A percentile compares a stretch with the other conserved stretches of the same genome.
These are phyloP conservation scores for Agrochola lota DNA, from an alignment of 2,888 invertebrate genomes.

Conservation along the genomic window DNA sequence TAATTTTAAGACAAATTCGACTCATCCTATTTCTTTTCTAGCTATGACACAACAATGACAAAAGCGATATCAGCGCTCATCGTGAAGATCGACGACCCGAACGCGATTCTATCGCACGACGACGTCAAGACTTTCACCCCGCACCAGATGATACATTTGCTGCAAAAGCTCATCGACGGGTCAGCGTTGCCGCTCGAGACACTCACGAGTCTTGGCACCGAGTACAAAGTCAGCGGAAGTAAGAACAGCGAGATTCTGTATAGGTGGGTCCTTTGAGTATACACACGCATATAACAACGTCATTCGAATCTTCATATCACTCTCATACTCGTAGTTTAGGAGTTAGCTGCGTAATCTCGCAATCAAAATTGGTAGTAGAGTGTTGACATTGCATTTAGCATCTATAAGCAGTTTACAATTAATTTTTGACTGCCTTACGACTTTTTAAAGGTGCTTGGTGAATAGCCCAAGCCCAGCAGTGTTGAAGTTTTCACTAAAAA, in stretches of 20 bases:
- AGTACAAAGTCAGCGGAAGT: slow-evolving; percentile 92
- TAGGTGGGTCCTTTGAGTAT: slow-evolving; percentile 65
- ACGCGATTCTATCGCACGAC: slow-evolving; percentile 83
- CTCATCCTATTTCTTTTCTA: neutral
- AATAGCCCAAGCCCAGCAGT: neutral
- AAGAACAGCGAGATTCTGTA: slow-evolving; percentile 94
- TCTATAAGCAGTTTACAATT: neutral
- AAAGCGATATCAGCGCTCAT: slow-evolving; percentile 91
- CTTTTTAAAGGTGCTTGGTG: too few species aligned
- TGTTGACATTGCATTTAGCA: neutral
- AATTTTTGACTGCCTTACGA: too few species aligned
- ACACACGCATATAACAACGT: too few species aligned
- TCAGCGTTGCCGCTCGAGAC: slow-evolving; percentile 89
- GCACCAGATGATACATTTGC: slow-evolving; percentile 92
- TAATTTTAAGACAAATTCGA: neutral
- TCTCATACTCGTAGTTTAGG: neutral
- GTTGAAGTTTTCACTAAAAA: neutral
- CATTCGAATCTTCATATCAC: too few species aligned
- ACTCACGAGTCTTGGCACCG: slow-evolving; percentile 77
- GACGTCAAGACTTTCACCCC: slow-evolving; percentile 91
- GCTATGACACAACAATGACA: slow-evolving; percentile 92
- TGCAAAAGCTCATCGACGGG: slow-evolving; percentile 92
- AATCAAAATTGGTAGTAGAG: neutral
- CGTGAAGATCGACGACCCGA: slow-evolving; percentile 78
- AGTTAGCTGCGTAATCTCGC: neutral